Evolutionary conservation across 1,140 invertebrate species (phyloP).

Genomic region (Halictus rubicundus): DNA sequence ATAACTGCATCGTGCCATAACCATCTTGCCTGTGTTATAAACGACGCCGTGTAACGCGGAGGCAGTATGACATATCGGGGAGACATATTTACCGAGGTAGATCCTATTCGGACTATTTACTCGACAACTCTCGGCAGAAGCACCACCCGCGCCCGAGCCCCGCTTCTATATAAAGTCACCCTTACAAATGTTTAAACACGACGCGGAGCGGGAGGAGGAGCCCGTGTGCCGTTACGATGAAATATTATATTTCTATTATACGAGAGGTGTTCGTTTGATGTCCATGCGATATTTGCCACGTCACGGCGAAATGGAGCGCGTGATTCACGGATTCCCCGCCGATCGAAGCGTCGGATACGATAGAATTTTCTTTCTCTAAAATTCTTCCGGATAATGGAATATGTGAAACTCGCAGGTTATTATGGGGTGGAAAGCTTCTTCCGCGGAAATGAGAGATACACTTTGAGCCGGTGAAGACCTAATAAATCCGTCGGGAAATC

Average conservation of each 20-base stretch:
- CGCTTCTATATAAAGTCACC: constrained; percentile 43
- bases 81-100: constrained; percentile 70
- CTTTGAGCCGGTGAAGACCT: too few relatives aligned
- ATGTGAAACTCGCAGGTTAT: background rate
- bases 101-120: constrained; percentile 67
- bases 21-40: constrained; percentile 61
- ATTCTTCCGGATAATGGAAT: constrained; percentile 2
- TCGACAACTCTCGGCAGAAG: constrained; percentile 50
- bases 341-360: background rate
- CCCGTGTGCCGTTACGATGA: constrained; percentile 34
- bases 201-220: background rate
- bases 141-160: background rate
- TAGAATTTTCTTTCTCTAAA: background rate
- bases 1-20: constrained; percentile 58
- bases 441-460: too few relatives aligned
- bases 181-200: constrained; percentile 62
- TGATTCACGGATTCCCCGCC: background rate
- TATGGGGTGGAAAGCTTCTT: too few relatives aligned
- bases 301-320: constrained; percentile 20
- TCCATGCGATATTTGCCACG: background rate
- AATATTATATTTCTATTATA: constrained; percentile 47
- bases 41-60: constrained; percentile 59
- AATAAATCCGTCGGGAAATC: too few relatives aligned
- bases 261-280: constrained; percentile 20
- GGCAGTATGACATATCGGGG: constrained; percentile 66